Percentiles rank a stretch among this genome's conserved stretches.
These are phyloP conservation scores for Sinella curviseta DNA, from an alignment of 1,140 invertebrate genomes.

Conservation along the genomic window DNA sequence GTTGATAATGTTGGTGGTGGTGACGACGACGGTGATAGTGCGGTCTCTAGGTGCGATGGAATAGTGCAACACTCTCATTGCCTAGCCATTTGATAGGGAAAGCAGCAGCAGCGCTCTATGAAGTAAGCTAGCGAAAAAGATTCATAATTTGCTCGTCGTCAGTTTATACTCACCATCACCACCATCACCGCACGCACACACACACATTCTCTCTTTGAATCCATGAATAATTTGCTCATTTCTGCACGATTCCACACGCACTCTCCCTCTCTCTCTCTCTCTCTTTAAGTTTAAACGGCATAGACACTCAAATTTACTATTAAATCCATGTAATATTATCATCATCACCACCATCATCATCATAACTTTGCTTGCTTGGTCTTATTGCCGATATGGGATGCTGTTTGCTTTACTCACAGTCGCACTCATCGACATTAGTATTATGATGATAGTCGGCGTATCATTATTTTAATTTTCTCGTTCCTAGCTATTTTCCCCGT, in stretches of 20 bases:
- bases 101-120: neutral
- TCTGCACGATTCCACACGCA: slow-evolving; percentile 5
- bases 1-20: too few species aligned
- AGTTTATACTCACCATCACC: too few species aligned
- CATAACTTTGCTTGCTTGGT: neutral
- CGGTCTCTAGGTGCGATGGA: too few species aligned
- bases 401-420: too few species aligned
- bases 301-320: too few species aligned
- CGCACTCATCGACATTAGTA: too few species aligned
- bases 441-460: neutral
- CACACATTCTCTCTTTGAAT: too few species aligned
- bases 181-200: too few species aligned
- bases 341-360: neutral
- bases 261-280: neutral
- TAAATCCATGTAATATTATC: too few species aligned
- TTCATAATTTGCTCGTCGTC: neutral
- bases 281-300: neutral
- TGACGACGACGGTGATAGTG: too few species aligned
- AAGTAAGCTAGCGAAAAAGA: slow-evolving; percentile 7
- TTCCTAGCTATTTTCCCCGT: too few species aligned
- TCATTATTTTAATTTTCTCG: neutral
- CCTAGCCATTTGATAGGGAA: neutral
- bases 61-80: neutral
- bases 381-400: too few species aligned
- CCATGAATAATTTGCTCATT: slow-evolving; percentile 18